Conservation (phyloP, 2,888 invertebrate species). For the Orchesellides sinensis region DNA sequence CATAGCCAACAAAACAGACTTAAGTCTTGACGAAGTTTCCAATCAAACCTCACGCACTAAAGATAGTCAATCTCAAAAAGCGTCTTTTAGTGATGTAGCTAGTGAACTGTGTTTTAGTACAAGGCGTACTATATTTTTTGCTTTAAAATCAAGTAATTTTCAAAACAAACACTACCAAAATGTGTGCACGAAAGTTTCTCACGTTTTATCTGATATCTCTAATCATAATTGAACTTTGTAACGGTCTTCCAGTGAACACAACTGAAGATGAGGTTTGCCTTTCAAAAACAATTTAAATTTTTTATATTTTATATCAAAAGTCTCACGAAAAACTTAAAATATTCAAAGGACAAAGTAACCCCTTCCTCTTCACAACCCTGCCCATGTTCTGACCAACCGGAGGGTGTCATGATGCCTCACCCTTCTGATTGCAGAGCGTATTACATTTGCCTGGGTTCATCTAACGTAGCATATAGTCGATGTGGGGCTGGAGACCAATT, state of each 20-base stretch:
- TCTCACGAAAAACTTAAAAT: neutral
- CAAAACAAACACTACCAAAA: too few relatives aligned
- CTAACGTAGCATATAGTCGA: neutral
- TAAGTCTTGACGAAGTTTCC: too few relatives aligned
- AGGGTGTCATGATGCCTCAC: slow-evolving; percentile 39
- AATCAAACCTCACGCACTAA: too few relatives aligned
- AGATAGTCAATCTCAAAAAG: too few relatives aligned
- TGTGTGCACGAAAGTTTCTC: too few relatives aligned
- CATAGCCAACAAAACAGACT: too few relatives aligned
- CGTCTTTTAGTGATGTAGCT: too few relatives aligned
- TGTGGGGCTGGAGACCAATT: slow-evolving; percentile 9
- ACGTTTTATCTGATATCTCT: too few relatives aligned
- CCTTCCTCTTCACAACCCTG: slow-evolving; percentile 26
- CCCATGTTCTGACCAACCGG: slow-evolving; percentile 34
- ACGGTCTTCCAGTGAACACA: neutral
- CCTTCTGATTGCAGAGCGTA: slow-evolving; percentile 39
- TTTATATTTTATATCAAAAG: neutral
- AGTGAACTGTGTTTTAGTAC: too few relatives aligned
- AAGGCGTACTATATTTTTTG: too few relatives aligned
- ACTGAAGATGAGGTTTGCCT: neutral
- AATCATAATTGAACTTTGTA: too few relatives aligned
- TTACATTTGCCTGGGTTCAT: slow-evolving; percentile 30
- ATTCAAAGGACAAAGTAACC: neutral
- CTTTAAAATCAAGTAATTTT: too few relatives aligned
- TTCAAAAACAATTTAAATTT: neutral